Evolutionary conservation across 1,140 invertebrate genomes (phyloP), one percentile per base, ranked within the genome.

Genomic region (Drosophila melanica): DNA sequence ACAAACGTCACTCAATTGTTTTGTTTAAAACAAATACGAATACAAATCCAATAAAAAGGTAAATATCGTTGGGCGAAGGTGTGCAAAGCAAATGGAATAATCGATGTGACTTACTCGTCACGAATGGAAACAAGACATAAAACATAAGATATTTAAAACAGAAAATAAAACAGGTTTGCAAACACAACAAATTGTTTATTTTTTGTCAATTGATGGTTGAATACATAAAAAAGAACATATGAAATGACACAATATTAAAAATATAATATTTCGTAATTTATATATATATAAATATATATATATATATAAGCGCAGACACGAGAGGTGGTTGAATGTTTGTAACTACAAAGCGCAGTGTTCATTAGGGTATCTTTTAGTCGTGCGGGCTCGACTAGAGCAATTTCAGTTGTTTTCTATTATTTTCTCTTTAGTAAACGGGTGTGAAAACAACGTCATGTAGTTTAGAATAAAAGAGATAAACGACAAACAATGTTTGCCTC

Each of bases 391-490:
- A 18, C 18, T 23, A 23, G 20, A 23, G 20, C 20, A 23, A 23
- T 23, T 23, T 23, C 20, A 23, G 0, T 23, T 23, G 20, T 23
- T 23, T 23, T 23, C 20, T 23, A 35, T 62, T 14, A 16, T 51
- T 41, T 62, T 12, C 71, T 64, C 54, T 66, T 73, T 72, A 18
- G 12, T 16, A 18, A 30, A 55, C 30, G 16, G 39, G 16, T 69
- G 45, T n/a, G 30, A 48, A 58, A 54, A 39, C 14, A 33, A 33
- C 42, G 16, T 55, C 35, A 33, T 20, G 62, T 58, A 57, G 67
- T 41, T 70, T 51, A 59, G 20, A 66, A 65, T 59, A 42, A 57
- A 50, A 75, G 42, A 75, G 41, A 72, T 81, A 69, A 76, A 58
- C 54, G 54, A 14, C 42, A 50, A 81, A 65, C 62, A 76, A 70